Evolutionary conservation across 2,113 vertebrate species (phyloP).

Genomic region (Calidris pugnax): DNA sequence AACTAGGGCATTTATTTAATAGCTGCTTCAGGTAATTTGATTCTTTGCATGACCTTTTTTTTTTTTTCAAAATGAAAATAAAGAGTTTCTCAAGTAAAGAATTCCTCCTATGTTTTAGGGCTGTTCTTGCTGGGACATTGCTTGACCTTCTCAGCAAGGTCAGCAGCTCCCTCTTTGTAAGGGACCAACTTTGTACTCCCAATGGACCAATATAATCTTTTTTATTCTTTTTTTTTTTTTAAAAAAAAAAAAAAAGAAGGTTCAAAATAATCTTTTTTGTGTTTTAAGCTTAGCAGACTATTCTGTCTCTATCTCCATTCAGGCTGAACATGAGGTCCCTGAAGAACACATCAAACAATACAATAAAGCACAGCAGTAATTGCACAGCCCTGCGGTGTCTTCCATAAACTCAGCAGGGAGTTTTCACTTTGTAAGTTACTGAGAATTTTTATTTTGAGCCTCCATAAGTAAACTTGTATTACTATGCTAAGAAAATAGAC

Average conservation of each 20-base stretch:
- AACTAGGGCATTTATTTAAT: background rate
- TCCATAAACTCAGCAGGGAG: background rate
- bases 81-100: background rate
- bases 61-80: background rate
- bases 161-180: background rate
- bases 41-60: background rate
- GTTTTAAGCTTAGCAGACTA: background rate
- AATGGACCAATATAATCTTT: background rate
- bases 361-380: background rate
- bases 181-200: background rate
- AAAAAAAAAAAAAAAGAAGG: background rate
- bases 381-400: background rate
- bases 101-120: background rate
- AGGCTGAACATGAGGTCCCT: background rate
- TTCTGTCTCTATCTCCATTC: background rate
- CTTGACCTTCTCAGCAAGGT: background rate
- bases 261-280: background rate
- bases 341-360: background rate
- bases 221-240: background rate
- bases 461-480: background rate
- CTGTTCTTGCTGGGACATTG: background rate
- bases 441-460: background rate
- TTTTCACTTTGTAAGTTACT: background rate
- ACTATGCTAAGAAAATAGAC: background rate
- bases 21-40: background rate